phyloP scores from a whole-genome alignment of 2,113 vertebrate species.

The Cynoglossus semilaevis region DNA sequence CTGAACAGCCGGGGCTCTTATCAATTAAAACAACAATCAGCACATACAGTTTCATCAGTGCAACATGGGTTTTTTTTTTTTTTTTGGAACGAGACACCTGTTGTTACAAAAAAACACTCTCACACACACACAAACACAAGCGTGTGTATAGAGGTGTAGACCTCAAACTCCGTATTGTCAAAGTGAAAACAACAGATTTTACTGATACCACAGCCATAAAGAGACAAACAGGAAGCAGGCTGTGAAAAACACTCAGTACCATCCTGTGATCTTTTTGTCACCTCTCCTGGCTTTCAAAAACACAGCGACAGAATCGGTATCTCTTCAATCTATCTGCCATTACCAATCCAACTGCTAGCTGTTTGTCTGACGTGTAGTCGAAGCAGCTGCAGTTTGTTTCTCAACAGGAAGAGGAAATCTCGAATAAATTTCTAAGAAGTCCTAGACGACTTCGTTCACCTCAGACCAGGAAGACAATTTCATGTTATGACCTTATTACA shows the following conservation, averaged over 20 bases:
- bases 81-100: conserved; percentile 1
- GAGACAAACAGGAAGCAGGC: conserved; percentile 70
- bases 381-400: no score
- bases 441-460: no score
- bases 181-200: conserved; percentile 49
- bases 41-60: neutral
- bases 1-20: no score
- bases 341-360: no score
- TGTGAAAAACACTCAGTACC: conserved; percentile 23
- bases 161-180: conserved; percentile 34
- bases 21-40: no score
- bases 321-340: neutral
- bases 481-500: no score
- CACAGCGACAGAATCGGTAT: neutral
- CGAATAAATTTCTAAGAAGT: no score
- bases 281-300: conserved; percentile 3
- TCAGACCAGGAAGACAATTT: no score
- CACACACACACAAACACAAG: neutral
- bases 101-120: conserved; percentile 7
- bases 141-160: conserved; percentile 7
- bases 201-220: conserved; percentile 39
- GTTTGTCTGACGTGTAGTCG: no score
- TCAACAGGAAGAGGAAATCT: no score
- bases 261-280: conserved; percentile 19
- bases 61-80: neutral